Percentiles rank a stretch among this genome's conserved stretches.
These are phyloP conservation scores for Caenorhabditis angaria DNA, from an alignment of 2,888 invertebrate species.

Conservation along the genomic window DNA sequence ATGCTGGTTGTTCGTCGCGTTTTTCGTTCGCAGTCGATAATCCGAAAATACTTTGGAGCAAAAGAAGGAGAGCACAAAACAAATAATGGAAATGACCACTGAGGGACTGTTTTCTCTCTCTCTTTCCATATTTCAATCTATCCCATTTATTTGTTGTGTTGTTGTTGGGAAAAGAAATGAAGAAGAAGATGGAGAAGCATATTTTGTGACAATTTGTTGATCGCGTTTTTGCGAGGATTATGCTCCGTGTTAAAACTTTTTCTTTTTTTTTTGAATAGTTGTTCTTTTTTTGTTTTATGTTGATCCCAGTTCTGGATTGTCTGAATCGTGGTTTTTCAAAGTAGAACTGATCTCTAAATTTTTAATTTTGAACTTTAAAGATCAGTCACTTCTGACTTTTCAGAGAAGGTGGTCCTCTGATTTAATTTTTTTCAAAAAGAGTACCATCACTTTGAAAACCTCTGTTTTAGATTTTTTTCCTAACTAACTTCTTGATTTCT, in stretches of 20 bases:
- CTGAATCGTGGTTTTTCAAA: neutral
- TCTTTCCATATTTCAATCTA: neutral
- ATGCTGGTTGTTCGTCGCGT: too few relatives aligned
- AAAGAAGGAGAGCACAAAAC: constrained; percentile 10
- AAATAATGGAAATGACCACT: constrained; percentile 8
- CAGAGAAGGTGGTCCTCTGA: too few relatives aligned
- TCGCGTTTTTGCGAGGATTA: neutral
- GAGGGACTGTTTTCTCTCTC: neutral
- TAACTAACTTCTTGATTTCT: too few relatives aligned
- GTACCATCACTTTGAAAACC: too few relatives aligned
- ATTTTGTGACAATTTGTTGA: constrained; percentile 2
- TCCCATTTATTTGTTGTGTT: constrained; percentile 24
- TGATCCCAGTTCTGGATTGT: neutral
- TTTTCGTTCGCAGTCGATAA: constrained; percentile 7
- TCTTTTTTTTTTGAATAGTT: neutral
- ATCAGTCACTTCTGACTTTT: too few relatives aligned
- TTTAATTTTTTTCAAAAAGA: too few relatives aligned
- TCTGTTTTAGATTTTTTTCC: too few relatives aligned
- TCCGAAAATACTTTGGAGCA: constrained; percentile 4
- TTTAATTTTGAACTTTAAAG: too few relatives aligned
- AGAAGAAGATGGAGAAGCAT: neutral
- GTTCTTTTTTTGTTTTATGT: constrained; percentile 10
- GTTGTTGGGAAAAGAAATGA: constrained; percentile 23
- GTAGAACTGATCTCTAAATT: too few relatives aligned
- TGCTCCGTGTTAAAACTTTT: neutral